Percentiles rank a stretch among this genome's conserved stretches.
Conservation (phyloP, 64 coral and sea anemone genomes). For the Actinia equina region DNA sequence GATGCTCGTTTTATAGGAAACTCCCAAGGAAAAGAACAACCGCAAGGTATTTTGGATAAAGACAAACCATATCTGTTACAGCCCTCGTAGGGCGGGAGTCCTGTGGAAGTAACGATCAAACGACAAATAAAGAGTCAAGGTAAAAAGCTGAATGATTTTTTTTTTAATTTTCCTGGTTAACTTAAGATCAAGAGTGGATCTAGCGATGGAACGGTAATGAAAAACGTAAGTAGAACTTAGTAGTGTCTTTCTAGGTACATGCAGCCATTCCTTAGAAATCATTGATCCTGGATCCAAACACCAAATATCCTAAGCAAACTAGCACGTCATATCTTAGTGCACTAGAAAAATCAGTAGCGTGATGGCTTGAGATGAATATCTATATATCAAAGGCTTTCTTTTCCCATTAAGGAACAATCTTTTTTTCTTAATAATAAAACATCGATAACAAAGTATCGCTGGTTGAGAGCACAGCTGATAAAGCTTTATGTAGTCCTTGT, state of each 20-base stretch:
- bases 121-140: not conserved
- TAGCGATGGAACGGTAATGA: not conserved
- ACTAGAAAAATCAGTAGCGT: too few species aligned
- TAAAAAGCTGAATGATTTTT: not conserved
- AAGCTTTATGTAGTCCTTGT: not conserved
- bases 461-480: not conserved
- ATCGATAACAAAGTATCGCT: not conserved
- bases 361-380: too few species aligned
- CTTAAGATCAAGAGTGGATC: too few species aligned
- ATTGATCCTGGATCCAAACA: too few species aligned
- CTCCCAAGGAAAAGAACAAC: slow-evolving; percentile 53
- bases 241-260: not conserved
- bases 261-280: too few species aligned
- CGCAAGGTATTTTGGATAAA: slow-evolving; percentile 45
- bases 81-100: slow-evolving; percentile 36
- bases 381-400: not conserved
- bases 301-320: too few species aligned
- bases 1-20: slow-evolving; percentile 21
- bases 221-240: not conserved
- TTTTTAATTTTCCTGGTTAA: not conserved
- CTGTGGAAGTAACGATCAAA: slow-evolving; percentile 25
- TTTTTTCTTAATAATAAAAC: not conserved
- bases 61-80: slow-evolving; percentile 41
- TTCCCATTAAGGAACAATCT: too few species aligned
- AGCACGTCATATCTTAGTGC: too few species aligned